Conservation (phyloP, 2,888 invertebrate genomes). For the Salpingus planirostris region DNA sequence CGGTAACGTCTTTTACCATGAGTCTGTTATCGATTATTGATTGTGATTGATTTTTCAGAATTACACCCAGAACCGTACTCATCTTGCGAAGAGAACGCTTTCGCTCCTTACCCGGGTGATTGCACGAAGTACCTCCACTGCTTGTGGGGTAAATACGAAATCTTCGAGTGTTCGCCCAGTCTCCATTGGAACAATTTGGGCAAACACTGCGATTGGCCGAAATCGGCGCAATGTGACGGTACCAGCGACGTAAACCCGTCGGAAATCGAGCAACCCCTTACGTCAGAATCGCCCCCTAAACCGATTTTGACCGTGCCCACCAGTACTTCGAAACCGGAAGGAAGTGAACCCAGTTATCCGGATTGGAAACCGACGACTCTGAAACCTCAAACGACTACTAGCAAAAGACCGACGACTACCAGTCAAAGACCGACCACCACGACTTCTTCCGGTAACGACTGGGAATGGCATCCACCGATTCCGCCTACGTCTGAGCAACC, state of each 20-base stretch:
- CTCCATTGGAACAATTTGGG: constrained; percentile 64
- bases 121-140: constrained; percentile 70
- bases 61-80: constrained; percentile 40
- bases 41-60: too few species aligned
- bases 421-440: constrained; percentile 17
- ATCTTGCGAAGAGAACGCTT: constrained; percentile 54
- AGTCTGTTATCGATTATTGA: too few species aligned
- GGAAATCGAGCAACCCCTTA: too few species aligned
- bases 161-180: constrained; percentile 61
- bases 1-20: constrained; percentile 1
- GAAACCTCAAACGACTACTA: constrained; percentile 13
- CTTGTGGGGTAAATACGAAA: constrained; percentile 67
- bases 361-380: constrained; percentile 7
- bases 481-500: constrained; percentile 36
- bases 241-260: constrained; percentile 9
- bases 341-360: constrained; percentile 7
- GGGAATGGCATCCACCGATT: constrained; percentile 32
- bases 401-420: constrained; percentile 27
- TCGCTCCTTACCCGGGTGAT: constrained; percentile 56
- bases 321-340: too few species aligned
- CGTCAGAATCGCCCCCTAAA: constrained; percentile 5
- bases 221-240: constrained; percentile 48
- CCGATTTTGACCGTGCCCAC: too few species aligned
- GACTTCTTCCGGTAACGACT: constrained; percentile 13
- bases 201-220: constrained; percentile 65